Base-by-base conservation (phyloP, 2,888 invertebrate genomes). In the Eristalis tenax region DNA sequence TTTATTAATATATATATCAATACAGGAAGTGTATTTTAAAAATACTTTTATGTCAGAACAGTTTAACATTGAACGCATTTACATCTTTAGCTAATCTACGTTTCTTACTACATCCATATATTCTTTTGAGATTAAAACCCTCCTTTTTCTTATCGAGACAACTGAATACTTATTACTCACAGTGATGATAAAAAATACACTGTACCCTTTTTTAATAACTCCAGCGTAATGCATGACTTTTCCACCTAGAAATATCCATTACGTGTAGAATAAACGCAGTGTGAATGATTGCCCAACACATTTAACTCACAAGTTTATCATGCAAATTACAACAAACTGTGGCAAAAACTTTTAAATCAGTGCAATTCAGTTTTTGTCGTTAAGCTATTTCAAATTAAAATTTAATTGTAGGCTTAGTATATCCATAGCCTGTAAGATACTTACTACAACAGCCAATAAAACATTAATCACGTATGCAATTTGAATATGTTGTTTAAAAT, bases 351-450 rank as follows among this genome's bases (percentile, higher is more conserved):
- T 61, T 61, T 56, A 83, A 87, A 83, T 79, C 68, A 87, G 83
- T 80, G 83, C 79, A 83, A 71, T 80, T 87, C 71, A 83, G 73
- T 87, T 83, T 83, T 83, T 83, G 74, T 78, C 78, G 71, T 79
- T 63, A 76, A 83, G 74, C 66, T 68, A 83, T 87, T 87, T 83
- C 75, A 87, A 87, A 83, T 87, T 83, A 79, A 87, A 87, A 87
- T 77, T 66, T 87, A 87, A 87, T 87, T 83, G 75, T 83, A 68
- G 74, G 76, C 83, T 75, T 75, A 74, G 74, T 86, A 74, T 77
- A 82, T 68, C 77, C 75, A 73, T 59, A 77, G 64, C 59, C 43
- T 69, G 65, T 50, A 80, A 81, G 32, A 69, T 74, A 43, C 71
- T 64, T 82, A 61, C 77, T 63, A 78, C 63, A 73, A 65, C 79